Conservation (phyloP, 2,888 invertebrate genomes). For the Meta bourneti region DNA sequence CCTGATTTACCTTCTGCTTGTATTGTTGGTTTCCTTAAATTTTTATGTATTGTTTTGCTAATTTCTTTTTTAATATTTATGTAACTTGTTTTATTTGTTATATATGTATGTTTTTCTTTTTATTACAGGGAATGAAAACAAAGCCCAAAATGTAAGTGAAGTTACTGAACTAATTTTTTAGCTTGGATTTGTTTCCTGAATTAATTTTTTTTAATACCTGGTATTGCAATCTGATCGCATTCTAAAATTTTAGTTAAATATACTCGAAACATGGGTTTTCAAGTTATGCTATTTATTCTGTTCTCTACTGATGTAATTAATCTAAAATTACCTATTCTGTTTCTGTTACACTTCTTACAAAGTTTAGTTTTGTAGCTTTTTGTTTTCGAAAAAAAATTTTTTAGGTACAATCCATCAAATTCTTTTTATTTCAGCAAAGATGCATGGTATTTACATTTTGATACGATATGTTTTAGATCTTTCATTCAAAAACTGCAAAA, state of each 20-base stretch:
- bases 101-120: not conserved
- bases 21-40: not conserved
- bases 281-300: not conserved
- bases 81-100: not conserved
- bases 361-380: too few relatives aligned
- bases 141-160: slow-evolving; percentile 65
- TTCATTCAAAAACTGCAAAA: too few relatives aligned
- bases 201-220: too few relatives aligned
- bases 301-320: not conserved
- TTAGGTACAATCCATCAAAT: too few relatives aligned
- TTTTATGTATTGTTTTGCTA: not conserved
- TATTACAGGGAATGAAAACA: slow-evolving; percentile 65
- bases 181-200: not conserved
- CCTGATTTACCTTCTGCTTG: not conserved
- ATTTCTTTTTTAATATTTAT: not conserved
- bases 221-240: too few relatives aligned
- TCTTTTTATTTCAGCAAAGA: not conserved
- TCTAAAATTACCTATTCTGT: not conserved
- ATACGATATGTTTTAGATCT: too few relatives aligned
- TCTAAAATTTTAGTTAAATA: too few relatives aligned
- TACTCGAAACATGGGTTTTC: too few relatives aligned
- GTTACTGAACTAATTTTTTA: not conserved
- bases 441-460: too few relatives aligned
- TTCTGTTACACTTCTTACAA: too few relatives aligned
- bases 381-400: too few relatives aligned